phyloP scores from a whole-genome alignment of 2,888 invertebrate genomes.

The Apodemia zela region DNA sequence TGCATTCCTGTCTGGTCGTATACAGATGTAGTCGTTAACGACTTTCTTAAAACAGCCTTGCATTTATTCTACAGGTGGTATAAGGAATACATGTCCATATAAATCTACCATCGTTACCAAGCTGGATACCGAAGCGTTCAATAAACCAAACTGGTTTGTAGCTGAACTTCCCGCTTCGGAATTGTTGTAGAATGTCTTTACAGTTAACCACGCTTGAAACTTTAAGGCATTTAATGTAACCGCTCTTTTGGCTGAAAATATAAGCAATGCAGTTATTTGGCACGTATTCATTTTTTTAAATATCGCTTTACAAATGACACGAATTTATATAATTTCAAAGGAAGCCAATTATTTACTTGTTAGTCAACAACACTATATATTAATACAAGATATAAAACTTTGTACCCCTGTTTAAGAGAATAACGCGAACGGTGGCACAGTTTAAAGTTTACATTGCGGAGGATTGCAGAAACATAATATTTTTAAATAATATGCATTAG shows the following conservation, averaged over 20 bases:
- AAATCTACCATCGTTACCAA: constrained; percentile 52
- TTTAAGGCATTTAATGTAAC: constrained; percentile 30
- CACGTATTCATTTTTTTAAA: neutral
- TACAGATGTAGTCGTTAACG: constrained; percentile 35
- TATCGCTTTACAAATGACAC: no score
- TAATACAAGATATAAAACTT: no score
- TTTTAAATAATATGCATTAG: no score
- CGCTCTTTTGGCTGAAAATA: neutral
- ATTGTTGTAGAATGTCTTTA: constrained; percentile 66
- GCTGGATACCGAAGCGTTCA: constrained; percentile 63
- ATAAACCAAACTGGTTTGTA: constrained; percentile 64
- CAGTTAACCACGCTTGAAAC: constrained; percentile 52
- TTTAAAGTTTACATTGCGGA: no score
- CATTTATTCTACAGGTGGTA: constrained; percentile 28
- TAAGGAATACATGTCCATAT: constrained; percentile 55
- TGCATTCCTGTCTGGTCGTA: constrained; percentile 44
- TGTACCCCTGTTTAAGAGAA: no score
- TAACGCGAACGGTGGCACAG: no score
- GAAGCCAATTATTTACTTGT: no score
- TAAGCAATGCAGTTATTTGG: neutral
- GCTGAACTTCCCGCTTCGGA: constrained; percentile 64
- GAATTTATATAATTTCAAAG: no score
- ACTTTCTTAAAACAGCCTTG: constrained; percentile 32
- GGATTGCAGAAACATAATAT: no score
- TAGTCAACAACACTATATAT: no score